Conservation (phyloP, 2,888 invertebrate genomes). For the Nudaria mundana region DNA sequence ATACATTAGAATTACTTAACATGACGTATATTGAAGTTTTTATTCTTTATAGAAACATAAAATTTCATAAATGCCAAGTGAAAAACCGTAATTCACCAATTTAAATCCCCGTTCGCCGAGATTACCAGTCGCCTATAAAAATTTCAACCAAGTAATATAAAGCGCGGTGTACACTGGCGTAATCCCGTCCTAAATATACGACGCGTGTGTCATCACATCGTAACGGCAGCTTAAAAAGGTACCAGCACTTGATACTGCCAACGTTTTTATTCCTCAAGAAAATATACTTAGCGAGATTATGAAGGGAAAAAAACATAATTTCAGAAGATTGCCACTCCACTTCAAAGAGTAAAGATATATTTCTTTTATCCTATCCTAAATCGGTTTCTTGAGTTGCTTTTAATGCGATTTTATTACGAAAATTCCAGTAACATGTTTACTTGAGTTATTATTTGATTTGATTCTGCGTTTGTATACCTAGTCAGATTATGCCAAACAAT, state of each 20-base stretch:
- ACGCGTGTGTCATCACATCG: conserved; percentile 39
- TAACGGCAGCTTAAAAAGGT: conserved; percentile 32
- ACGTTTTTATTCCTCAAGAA: conserved; percentile 37
- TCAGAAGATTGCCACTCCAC: conserved; percentile 43
- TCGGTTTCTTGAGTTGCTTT: conserved; percentile 38
- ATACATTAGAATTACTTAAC: too few species aligned
- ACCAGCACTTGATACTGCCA: conserved; percentile 30
- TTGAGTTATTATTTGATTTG: conserved; percentile 32
- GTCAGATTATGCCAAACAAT: too few species aligned
- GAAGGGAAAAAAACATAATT: conserved; percentile 47
- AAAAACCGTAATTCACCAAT: conserved; percentile 14
- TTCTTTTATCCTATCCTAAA: conserved; percentile 38
- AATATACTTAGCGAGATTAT: conserved; percentile 49
- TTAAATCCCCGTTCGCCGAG: conserved; percentile 17
- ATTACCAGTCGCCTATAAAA: conserved; percentile 35
- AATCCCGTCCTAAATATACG: conserved; percentile 35
- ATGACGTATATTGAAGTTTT: too few species aligned
- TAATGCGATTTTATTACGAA: conserved; percentile 40
- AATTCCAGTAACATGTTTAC: conserved; percentile 35
- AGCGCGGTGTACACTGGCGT: conserved; percentile 24
- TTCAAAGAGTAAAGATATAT: conserved; percentile 39
- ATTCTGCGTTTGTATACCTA: conserved; percentile 26
- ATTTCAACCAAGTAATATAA: conserved; percentile 35
- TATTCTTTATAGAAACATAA: neutral
- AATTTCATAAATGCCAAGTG: conserved; percentile 8